Evolutionary conservation across 1,140 invertebrate genomes (phyloP), one percentile per base, ranked within the genome.

Genomic region (Euura lappo): DNA sequence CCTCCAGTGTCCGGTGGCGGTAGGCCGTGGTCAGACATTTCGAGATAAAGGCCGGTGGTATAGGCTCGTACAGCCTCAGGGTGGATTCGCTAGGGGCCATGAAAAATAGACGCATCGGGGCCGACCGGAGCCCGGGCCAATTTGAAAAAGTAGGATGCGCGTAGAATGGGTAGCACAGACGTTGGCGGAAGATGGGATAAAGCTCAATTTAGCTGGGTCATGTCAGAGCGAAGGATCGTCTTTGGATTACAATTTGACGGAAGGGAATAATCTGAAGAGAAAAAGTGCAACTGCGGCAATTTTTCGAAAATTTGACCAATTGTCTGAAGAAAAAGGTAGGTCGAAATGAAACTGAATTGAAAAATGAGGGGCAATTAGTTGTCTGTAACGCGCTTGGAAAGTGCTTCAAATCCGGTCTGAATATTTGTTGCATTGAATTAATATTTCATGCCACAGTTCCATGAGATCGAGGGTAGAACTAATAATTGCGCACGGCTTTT

Each of bases 11-110:
- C 51, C 51, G 51, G 51, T n/a, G 51, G 51, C 6, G 51, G 51
- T 60, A 8, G 13, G 51, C 51, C 8, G 51, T 60, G 51, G 51
- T n/a, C 8, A 60, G 51, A 60, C 51, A 60, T 60, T 60, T n/a
- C 8, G 13, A 60, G 51, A 60, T 60, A 60, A 60, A 60, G 13
- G 51, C 51, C 51, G 51, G 51, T 4, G 10, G 5, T 8, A 8
- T 8, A 6, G 8, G 8, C 8, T 11, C 3, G 51, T 60, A 60
- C 51, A 60, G 51, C 51, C 3, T 60, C 51, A 8, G 51, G 51
- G 51, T 60, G 51, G 51, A 60, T 60, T 60, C 51, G 51, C 6
- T n/a, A 60, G 51, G 51, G 51, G 51, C 51, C 51, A 60, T 60
- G 51, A 60, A 60, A 60, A 60, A 60, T 60, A 60, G 6, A 60